Percentiles rank a stretch among this genome's conserved stretches.
Evolutionary conservation across 2,797 vertebrate species (phyloP).

Genomic region (Pterois miles): DNA sequence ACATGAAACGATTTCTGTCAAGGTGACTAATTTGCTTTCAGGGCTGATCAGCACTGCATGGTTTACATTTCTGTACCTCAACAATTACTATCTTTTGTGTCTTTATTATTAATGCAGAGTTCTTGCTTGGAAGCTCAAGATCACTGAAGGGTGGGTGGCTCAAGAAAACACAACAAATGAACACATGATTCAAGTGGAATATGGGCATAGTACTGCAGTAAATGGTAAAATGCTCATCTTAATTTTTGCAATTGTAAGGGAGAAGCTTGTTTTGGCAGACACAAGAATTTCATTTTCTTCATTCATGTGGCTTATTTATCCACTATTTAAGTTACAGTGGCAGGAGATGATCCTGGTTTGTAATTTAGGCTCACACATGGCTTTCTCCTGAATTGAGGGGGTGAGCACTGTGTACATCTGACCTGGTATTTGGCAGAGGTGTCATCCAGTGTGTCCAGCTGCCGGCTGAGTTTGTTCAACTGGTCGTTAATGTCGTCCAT

Average conservation of each 20-base stretch:
- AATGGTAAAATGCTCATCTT: neutral
- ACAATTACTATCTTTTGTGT: neutral
- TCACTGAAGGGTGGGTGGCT: neutral
- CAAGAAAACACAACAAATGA: neutral
- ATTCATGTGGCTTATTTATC: neutral
- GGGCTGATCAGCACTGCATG: neutral
- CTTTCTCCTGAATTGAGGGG: neutral
- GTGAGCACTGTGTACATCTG: neutral
- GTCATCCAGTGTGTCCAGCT: slow-evolving; percentile 85
- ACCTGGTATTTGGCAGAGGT: slow-evolving; percentile 87
- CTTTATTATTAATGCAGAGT: neutral
- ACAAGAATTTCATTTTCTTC: neutral
- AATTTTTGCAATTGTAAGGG: neutral
- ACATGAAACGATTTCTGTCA: neutral
- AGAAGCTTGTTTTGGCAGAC: neutral
- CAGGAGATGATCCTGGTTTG: neutral
- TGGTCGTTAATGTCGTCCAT: slow-evolving; percentile 89
- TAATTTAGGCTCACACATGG: neutral
- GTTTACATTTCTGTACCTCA: neutral
- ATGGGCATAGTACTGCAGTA: neutral
- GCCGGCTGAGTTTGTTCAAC: slow-evolving; percentile 86
- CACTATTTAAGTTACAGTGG: neutral
- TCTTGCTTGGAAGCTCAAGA: neutral
- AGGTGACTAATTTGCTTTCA: neutral
- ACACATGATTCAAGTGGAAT: neutral